A percentile compares a stretch with the other conserved stretches of the same genome.
These are phyloP conservation scores for Drosophila picticornis DNA, from an alignment of 2,888 invertebrate genomes.

Conservation along the genomic window DNA sequence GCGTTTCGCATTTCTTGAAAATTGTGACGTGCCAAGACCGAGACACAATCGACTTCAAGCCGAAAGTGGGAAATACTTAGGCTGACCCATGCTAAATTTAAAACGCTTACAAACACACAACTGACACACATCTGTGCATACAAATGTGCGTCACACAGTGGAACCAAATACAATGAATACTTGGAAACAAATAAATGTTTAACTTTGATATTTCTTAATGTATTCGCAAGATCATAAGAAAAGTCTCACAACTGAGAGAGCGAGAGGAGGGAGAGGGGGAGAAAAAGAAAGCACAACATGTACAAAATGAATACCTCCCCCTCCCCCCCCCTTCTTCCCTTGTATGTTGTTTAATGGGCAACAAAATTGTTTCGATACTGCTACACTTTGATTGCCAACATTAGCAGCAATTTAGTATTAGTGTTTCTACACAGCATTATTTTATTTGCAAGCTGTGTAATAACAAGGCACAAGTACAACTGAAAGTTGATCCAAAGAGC, in stretches of 20 bases:
- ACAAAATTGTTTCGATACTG: not conserved
- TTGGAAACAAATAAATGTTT: not conserved
- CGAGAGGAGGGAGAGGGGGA: too few species aligned
- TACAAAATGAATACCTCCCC: not conserved
- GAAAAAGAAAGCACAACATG: not conserved
- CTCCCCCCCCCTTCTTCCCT: not conserved
- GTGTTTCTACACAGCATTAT: not conserved
- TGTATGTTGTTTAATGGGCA: conserved; percentile 4
- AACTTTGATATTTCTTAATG: not conserved
- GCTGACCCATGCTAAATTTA: conserved; percentile 9
- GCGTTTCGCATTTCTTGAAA: conserved; percentile 5
- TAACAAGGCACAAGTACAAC: too few species aligned
- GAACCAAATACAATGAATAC: not conserved
- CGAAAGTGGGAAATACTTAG: conserved; percentile 7
- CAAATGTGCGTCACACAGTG: not conserved
- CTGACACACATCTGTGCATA: not conserved
- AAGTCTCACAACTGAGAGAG: not conserved
- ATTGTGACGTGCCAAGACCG: conserved; percentile 2
- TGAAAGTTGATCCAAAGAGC: too few species aligned
- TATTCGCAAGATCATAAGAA: not conserved
- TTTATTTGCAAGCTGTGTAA: too few species aligned
- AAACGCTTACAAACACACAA: not conserved
- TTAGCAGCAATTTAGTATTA: not conserved
- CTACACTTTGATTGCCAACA: not conserved
- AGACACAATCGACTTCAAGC: conserved; percentile 5